These are phyloP conservation scores for Petrophora chlorosata DNA, from an alignment of 2,888 invertebrate species.

Conservation along the genomic window DNA sequence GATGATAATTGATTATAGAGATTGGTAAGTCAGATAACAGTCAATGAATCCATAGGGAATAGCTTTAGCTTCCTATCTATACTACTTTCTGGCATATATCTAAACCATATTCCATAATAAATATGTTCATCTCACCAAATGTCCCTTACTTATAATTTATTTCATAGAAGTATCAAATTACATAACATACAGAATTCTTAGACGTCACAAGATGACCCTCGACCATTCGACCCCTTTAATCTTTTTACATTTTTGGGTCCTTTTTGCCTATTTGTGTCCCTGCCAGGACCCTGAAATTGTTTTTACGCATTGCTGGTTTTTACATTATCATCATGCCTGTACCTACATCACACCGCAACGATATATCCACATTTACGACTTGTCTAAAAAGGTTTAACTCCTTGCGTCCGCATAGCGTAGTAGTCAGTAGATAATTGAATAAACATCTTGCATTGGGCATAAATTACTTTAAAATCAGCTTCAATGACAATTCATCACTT, in stretches of 20 bases:
- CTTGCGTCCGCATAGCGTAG: too few species aligned
- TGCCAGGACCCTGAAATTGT: slow-evolving; percentile 14
- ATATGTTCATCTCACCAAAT: too few species aligned
- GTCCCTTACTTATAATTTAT: too few species aligned
- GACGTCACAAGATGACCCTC: slow-evolving; percentile 7
- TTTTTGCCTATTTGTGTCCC: slow-evolving; percentile 12
- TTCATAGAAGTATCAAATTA: neutral
- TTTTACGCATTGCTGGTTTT: slow-evolving; percentile 20
- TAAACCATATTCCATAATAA: too few species aligned
- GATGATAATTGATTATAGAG: too few species aligned
- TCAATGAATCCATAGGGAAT: too few species aligned
- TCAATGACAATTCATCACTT: too few species aligned
- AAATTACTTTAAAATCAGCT: too few species aligned
- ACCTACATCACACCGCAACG: neutral
- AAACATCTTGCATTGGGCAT: too few species aligned
- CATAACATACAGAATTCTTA: slow-evolving; percentile 11
- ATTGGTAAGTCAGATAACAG: too few species aligned
- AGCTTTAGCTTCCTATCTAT: too few species aligned
- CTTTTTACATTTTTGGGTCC: slow-evolving; percentile 11
- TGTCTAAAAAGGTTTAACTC: neutral
- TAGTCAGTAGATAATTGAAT: neutral
- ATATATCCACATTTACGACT: slow-evolving; percentile 2
- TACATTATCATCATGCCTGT: slow-evolving; percentile 4
- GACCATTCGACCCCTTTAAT: slow-evolving; percentile 15
- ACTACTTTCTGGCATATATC: too few species aligned